These are phyloP conservation scores for Venustaconcha ellipsiformis DNA, from an alignment of 1,140 invertebrate genomes.

Conservation along the genomic window DNA sequence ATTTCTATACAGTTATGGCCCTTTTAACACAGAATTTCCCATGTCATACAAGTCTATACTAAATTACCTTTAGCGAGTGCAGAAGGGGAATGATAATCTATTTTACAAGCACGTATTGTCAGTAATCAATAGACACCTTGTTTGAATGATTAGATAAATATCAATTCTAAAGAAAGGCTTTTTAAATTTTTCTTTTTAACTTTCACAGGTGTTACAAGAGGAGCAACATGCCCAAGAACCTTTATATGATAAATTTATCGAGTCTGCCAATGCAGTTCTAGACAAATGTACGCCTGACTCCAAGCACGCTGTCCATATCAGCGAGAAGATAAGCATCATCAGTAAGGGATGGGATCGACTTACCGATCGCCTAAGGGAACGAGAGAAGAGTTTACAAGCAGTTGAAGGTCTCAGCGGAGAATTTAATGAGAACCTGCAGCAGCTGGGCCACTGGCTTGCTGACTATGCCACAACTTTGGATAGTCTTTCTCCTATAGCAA, in stretches of 20 bases:
- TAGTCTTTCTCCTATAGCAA: slow-evolving; percentile 71
- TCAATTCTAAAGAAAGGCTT: not conserved
- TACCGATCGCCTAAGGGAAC: slow-evolving; percentile 53
- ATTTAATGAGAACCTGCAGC: slow-evolving; percentile 89
- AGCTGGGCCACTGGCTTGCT: slow-evolving; percentile 78
- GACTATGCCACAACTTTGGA: slow-evolving; percentile 84
- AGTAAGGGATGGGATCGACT: slow-evolving; percentile 72
- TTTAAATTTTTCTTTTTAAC: slow-evolving; percentile 8
- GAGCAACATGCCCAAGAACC: slow-evolving; percentile 93
- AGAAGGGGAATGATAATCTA: too few species aligned
- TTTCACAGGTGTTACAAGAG: slow-evolving; percentile 85
- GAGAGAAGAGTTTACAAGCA: slow-evolving; percentile 53
- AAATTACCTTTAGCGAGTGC: too few species aligned
- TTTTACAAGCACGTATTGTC: too few species aligned
- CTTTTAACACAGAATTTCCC: too few species aligned
- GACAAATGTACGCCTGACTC: slow-evolving; percentile 78
- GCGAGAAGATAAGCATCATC: slow-evolving; percentile 72
- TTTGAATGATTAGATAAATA: not conserved
- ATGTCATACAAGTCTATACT: too few species aligned
- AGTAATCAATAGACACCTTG: too few species aligned
- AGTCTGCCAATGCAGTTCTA: slow-evolving; percentile 83
- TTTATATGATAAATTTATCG: slow-evolving; percentile 85
- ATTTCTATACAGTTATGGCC: too few species aligned
- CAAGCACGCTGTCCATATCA: slow-evolving; percentile 79
- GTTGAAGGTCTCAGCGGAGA: slow-evolving; percentile 77